Evolutionary conservation across 2,888 invertebrate species (phyloP), one percentile per base, ranked within the genome.

Genomic region (Dinocampus coccinellae): DNA sequence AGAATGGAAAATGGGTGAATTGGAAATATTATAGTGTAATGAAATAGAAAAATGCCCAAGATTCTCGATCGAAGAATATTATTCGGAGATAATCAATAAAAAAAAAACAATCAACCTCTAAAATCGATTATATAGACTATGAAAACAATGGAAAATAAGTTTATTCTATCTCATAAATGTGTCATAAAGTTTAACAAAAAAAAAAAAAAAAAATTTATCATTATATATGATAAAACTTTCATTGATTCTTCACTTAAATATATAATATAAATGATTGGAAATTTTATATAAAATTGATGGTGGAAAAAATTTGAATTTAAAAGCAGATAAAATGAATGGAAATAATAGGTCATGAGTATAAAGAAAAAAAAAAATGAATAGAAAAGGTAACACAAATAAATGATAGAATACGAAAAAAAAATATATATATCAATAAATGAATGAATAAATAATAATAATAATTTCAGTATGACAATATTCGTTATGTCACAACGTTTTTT

Each of bases 401-500:
- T 9, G 9, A 11, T 16, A 34, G n/a, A n/a, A 42, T 24, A 55
- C 7, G 11, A 66, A 55, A 47, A 26, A 24, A n/a, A 58, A 67
- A 16, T 16, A 13, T 16, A 26, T 57, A 3, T 58, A n/a, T n/a
- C n/a, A n/a, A n/a, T n/a, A 33, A 53, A 34, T 16, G 6, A 34
- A 13, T 34, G 39, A 34, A 29, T 34, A 29, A 34, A 55, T 26
- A 20, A 24, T 33, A 64, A n/a, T 64, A 16, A 47, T 7, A 7
- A 47, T 76, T 83, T 79, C 77, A 81, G 76, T 82, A 88, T 88
- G 87, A 87, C 88, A 88, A 87, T 89, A 88, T 89, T 88, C 88
- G 87, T 88, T 87, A 87, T 86, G 86, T 88, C 88, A 84, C 85
- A 87, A 87, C 87, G 88, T 87, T 89, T 89, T 87, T 89, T 89